Evolutionary conservation across 2,888 invertebrate species (phyloP).

Genomic region (Ichneumoninae sp.): DNA sequence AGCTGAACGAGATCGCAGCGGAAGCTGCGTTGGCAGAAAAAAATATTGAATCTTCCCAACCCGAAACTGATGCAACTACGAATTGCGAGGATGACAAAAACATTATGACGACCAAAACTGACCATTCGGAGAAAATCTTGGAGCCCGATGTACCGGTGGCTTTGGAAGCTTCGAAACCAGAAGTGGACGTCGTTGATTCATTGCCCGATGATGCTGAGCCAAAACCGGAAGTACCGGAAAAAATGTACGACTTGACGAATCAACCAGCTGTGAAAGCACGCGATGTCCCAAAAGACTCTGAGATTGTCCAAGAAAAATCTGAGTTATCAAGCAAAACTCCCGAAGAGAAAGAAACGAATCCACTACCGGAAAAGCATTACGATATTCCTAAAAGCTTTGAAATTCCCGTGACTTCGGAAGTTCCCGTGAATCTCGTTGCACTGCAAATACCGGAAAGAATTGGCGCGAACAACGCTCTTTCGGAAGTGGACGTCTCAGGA

Average conservation of each 20-base stretch:
- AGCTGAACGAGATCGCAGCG: not conserved
- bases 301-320: not conserved
- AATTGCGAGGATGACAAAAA: conserved; percentile 21
- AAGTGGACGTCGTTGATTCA: not conserved
- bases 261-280: not conserved
- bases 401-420: conserved; percentile 13
- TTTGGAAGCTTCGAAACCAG: not conserved
- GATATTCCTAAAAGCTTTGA: not conserved
- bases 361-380: not conserved
- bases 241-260: conserved; percentile 42
- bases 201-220: not conserved
- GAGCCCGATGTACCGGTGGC: not conserved
- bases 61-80: not conserved
- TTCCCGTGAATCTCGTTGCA: not conserved
- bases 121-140: not conserved
- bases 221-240: conserved; percentile 6
- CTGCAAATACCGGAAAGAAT: conserved; percentile 30
- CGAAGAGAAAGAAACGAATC: not conserved
- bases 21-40: conserved; percentile 41
- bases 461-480: conserved; percentile 16
- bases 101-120: not conserved
- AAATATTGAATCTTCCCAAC: conserved; percentile 75
- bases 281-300: not conserved
- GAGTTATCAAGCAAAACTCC: conserved; percentile 24
- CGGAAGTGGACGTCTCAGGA: not conserved